A percentile compares a stretch with the other conserved stretches of the same genome.
Conservation (phyloP, 2,797 vertebrate genomes). For the Phyllotis vaccarum region DNA sequence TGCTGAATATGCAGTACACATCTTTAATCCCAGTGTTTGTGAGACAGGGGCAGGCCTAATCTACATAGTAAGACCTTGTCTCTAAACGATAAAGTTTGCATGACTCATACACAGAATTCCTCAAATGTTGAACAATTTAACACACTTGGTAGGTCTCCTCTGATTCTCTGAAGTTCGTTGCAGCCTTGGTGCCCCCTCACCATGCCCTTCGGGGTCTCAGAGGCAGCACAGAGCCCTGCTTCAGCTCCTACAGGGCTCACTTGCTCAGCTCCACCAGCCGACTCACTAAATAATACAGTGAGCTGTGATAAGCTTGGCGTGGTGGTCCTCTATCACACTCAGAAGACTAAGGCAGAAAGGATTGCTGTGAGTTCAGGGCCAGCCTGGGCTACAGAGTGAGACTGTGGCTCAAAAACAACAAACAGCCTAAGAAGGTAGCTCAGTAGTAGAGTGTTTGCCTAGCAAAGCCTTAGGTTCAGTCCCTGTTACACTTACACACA, state of each 20-base stretch:
- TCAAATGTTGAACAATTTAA: neutral
- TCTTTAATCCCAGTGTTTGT: neutral
- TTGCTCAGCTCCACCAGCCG: neutral
- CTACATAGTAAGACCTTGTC: neutral
- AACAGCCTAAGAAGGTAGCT: neutral
- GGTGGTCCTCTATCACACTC: neutral
- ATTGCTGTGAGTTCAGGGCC: neutral
- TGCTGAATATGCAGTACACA: neutral
- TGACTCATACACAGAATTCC: neutral
- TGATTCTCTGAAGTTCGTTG: neutral
- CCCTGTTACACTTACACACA: no score
- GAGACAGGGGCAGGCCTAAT: neutral
- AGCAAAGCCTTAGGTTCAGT: neutral
- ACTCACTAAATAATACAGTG: neutral
- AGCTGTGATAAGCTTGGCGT: neutral
- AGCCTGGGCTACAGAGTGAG: neutral
- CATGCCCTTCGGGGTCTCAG: neutral
- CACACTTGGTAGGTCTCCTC: neutral
- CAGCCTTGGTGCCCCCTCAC: neutral
- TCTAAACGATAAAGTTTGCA: neutral
- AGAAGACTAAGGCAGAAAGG: neutral
- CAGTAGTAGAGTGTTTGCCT: neutral
- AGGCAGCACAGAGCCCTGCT: neutral
- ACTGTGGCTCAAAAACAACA: neutral
- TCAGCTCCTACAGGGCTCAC: rapidly evolving